phyloP scores from a whole-genome alignment of 2,797 vertebrate species.

The Periparus ater region DNA sequence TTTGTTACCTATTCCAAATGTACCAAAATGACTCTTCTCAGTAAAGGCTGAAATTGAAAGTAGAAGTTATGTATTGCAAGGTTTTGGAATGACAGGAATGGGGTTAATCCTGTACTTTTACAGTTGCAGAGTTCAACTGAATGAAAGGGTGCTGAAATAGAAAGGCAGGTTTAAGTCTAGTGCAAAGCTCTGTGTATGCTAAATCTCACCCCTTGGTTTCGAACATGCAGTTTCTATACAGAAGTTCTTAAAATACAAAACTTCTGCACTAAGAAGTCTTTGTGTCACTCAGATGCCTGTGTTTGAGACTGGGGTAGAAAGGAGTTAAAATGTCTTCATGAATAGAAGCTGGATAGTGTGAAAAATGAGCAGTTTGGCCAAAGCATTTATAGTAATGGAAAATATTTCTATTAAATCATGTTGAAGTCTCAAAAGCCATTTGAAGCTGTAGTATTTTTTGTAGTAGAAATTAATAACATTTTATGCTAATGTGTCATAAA shows the following conservation, averaged over 20 bases:
- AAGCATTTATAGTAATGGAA: conserved; percentile 40
- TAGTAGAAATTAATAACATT: conserved; percentile 10
- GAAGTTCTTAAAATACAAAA: neutral
- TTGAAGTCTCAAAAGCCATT: neutral
- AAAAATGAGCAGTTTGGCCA: conserved; percentile 33
- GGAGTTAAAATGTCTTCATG: neutral
- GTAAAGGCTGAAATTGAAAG: neutral
- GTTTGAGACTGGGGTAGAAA: neutral
- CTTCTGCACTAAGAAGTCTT: neutral
- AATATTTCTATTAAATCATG: conserved; percentile 40
- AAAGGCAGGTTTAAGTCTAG: neutral
- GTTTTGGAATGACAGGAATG: neutral
- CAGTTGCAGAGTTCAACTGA: neutral
- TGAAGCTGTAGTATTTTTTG: neutral
- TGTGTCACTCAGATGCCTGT: neutral
- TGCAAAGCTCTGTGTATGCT: neutral
- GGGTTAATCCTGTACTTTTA: neutral
- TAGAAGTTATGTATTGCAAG: neutral
- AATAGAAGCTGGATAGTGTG: neutral
- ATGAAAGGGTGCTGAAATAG: neutral
- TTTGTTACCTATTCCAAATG: neutral
- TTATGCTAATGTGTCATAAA: conserved; percentile 24
- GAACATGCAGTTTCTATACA: neutral
- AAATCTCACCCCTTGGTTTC: neutral
- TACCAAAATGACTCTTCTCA: neutral